Evolutionary conservation across 2,888 invertebrate genomes (phyloP).

Genomic region (Drosophila kokeensis): DNA sequence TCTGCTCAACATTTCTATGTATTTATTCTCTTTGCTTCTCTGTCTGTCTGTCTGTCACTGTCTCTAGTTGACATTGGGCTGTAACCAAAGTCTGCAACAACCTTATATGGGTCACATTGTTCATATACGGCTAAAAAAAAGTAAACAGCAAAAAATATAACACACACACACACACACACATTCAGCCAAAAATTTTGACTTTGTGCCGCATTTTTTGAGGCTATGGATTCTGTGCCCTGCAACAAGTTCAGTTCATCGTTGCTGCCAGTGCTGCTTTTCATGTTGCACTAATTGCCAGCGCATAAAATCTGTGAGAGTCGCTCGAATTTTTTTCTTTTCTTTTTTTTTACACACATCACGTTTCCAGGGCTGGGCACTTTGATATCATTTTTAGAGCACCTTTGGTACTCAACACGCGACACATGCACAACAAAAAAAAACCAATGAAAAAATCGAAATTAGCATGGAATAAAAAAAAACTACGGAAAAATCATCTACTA

Average conservation of each 20-base stretch:
- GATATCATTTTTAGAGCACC: conserved; percentile 53
- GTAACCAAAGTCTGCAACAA: conserved; percentile 17
- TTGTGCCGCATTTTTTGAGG: conserved; percentile 5
- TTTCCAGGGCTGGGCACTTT: conserved; percentile 63
- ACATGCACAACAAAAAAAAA: conserved; percentile 32
- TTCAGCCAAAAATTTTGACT: conserved; percentile 1
- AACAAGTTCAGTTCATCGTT: conserved; percentile 55
- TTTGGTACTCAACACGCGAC: conserved; percentile 52
- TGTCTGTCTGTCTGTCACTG: neutral
- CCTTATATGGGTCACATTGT: conserved; percentile 50
- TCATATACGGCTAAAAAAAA: conserved; percentile 4
- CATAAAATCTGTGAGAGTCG: conserved; percentile 4
- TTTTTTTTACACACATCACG: conserved; percentile 12
- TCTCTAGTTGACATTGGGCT: conserved; percentile 14
- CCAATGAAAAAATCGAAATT: conserved; percentile 29
- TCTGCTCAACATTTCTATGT: conserved; percentile 8
- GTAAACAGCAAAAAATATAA: neutral
- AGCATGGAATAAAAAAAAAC: conserved; percentile 29
- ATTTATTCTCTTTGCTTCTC: neutral
- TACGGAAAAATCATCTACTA: conserved; percentile 1
- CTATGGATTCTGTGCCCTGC: conserved; percentile 48
- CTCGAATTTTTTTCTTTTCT: neutral
- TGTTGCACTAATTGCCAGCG: conserved; percentile 28
- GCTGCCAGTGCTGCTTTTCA: conserved; percentile 6
- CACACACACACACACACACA: neutral